Evolutionary conservation across 2,888 invertebrate species (phyloP), one percentile per base, ranked within the genome.

Genomic region (Idaea biselata): DNA sequence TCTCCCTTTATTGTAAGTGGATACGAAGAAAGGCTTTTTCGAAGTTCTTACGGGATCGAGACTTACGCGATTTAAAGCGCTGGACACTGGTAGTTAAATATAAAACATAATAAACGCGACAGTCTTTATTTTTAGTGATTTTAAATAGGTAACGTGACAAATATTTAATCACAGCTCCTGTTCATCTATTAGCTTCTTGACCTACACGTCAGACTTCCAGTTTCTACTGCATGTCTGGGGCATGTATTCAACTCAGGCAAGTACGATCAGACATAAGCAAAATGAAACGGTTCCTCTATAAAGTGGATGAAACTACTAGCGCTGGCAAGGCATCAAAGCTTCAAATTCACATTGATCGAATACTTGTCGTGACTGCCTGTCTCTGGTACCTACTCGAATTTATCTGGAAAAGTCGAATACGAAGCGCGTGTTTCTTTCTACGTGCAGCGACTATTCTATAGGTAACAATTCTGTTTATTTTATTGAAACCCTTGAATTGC

Each of bases 341-440:
- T 80, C 75, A 80, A 80, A 78, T 75, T 73, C 79, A 68, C 77
- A 70, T 76, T 76, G 77, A 81, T 77, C 77, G 74, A 75, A 72
- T 68, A 68, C 68, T 68, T 71, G 68, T 62, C 70, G 67, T 69
- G 72, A 69, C 70, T 70, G 64, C 72, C 72, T 72, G 67, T 60
- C 62, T 58, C 62, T 60, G 33, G 61, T 59, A 55, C 62, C 57
- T 59, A 55, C 62, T 56, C n/a, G 60, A 65, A 66, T 66, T 64
- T 67, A 63, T 65, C 44, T 57, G 59, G 16, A 17, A 18, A 56
- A 11, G 56, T 56, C 18, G 7, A 18, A 56, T 18, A 56, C 56
- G 56, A 17, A 17, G 11, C 18, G 7, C 14, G 18, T 56, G 14
- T 11, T 11, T 11, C 11, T 11, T 11, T 44, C 44, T 44, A 44